Conservation (phyloP, 1,140 invertebrate species). For the Drosophila kurseongensis region DNA sequence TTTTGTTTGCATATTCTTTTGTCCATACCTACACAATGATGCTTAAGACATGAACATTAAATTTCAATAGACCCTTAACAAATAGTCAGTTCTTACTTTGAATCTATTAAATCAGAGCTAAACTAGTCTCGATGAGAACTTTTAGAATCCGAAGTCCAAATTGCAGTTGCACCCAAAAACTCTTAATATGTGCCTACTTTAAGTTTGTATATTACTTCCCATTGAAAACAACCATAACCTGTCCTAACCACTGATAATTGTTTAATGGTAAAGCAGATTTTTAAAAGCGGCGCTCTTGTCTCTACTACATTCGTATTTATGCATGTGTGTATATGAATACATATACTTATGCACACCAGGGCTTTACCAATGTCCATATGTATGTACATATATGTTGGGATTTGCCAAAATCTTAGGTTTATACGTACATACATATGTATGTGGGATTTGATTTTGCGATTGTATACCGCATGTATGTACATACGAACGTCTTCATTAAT, state of each 20-base stretch:
- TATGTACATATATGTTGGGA: too few relatives aligned
- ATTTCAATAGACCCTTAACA: too few relatives aligned
- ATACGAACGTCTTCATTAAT: slow-evolving; percentile 11
- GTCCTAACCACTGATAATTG: slow-evolving; percentile 49
- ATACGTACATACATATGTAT: not conserved
- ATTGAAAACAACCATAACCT: slow-evolving; percentile 48
- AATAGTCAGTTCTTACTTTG: too few relatives aligned
- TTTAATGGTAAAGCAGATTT: slow-evolving; percentile 30
- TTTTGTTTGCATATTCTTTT: too few relatives aligned
- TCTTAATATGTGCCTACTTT: not conserved
- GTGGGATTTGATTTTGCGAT: not conserved
- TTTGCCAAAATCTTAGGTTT: slow-evolving; percentile 8
- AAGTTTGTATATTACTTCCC: slow-evolving; percentile 20
- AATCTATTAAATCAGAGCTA: too few relatives aligned
- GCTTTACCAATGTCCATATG: not conserved
- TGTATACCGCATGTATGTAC: not conserved
- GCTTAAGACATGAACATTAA: too few relatives aligned
- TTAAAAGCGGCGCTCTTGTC: slow-evolving; percentile 26
- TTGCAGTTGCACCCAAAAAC: too few relatives aligned
- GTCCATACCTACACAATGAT: too few relatives aligned
- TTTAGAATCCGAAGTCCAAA: too few relatives aligned
- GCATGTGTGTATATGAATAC: not conserved
- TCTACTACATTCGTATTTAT: slow-evolving; percentile 2
- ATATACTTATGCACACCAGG: not conserved
- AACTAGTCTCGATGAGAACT: too few relatives aligned